Evolutionary conservation across 2,888 invertebrate species (phyloP).

Genomic region (Melipona bicolor): DNA sequence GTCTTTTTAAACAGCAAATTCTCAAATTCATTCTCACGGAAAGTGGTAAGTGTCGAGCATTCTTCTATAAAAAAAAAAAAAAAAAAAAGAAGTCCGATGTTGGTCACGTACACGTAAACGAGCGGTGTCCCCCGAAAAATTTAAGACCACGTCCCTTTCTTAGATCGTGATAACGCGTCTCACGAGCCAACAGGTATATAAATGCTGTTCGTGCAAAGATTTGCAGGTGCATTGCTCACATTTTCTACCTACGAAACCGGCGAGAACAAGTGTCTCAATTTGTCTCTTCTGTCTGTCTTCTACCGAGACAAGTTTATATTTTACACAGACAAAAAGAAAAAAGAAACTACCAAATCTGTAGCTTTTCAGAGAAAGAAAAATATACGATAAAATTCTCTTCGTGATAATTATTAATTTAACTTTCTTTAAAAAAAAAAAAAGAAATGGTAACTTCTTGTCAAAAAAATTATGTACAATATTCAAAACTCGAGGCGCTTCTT

Average conservation of each 20-base stretch:
- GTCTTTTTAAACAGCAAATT: slow-evolving; percentile 32
- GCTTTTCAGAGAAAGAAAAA: neutral
- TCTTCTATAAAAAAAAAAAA: neutral
- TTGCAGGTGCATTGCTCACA: slow-evolving; percentile 40
- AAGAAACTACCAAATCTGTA: neutral
- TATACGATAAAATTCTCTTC: neutral
- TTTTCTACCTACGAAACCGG: slow-evolving; percentile 15
- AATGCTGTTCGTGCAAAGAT: slow-evolving; percentile 45
- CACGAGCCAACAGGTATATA: slow-evolving; percentile 31
- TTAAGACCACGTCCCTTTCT: slow-evolving; percentile 27
- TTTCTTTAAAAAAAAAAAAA: no score
- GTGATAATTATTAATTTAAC: no score
- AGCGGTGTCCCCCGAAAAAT: slow-evolving; percentile 48
- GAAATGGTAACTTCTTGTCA: neutral
- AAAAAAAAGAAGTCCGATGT: slow-evolving; percentile 24
- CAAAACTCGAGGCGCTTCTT: neutral
- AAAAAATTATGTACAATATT: neutral
- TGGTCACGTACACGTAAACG: slow-evolving; percentile 58
- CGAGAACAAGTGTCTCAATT: slow-evolving; percentile 31
- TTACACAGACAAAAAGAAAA: neutral
- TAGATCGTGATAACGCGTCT: slow-evolving; percentile 56
- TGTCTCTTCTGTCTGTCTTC: slow-evolving; percentile 2
- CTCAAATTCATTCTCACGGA: neutral
- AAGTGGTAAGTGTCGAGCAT: slow-evolving; percentile 28
- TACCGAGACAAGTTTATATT: neutral